phyloP scores from a whole-genome alignment of 1,140 invertebrate genomes.

The Zaprionus inermis region DNA sequence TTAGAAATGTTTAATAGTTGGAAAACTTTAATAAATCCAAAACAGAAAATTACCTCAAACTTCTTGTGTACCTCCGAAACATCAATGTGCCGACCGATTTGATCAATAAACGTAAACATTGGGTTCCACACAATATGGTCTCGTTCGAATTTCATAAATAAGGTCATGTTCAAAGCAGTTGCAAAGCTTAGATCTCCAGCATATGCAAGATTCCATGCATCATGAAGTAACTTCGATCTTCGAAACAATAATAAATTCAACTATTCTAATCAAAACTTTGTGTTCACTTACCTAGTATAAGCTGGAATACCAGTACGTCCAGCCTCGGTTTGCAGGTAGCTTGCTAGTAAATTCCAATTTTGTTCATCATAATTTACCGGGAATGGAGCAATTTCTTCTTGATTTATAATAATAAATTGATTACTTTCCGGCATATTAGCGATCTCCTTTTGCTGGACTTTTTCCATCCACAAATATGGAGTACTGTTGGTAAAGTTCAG shows the following conservation, averaged over 20 bases:
- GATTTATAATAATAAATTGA: constrained; percentile 90
- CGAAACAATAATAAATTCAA: constrained; percentile 23
- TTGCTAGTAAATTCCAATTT: constrained; percentile 91
- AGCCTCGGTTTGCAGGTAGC: constrained; percentile 86
- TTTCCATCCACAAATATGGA: constrained; percentile 87
- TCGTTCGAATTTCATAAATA: constrained; percentile 89
- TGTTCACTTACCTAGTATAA: constrained; percentile 84
- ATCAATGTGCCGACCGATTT: constrained; percentile 89
- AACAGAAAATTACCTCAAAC: constrained; percentile 87
- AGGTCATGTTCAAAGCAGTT: constrained; percentile 90
- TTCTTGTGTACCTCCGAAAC: constrained; percentile 87
- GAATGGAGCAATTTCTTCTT: constrained; percentile 92
- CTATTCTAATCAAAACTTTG: background rate
- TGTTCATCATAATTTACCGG: constrained; percentile 91
- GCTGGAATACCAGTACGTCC: constrained; percentile 87
- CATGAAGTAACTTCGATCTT: constrained; percentile 91
- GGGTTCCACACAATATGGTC: constrained; percentile 91
- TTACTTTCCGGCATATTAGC: constrained; percentile 85
- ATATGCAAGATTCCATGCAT: constrained; percentile 91
- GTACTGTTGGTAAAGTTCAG: constrained; percentile 86
- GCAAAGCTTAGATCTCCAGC: constrained; percentile 90
- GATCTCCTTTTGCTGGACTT: constrained; percentile 85
- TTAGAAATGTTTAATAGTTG: background rate
- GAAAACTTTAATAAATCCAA: background rate
- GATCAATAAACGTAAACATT: constrained; percentile 91